These are phyloP conservation scores for Solea solea DNA, from an alignment of 2,113 vertebrate genomes.

Conservation along the genomic window DNA sequence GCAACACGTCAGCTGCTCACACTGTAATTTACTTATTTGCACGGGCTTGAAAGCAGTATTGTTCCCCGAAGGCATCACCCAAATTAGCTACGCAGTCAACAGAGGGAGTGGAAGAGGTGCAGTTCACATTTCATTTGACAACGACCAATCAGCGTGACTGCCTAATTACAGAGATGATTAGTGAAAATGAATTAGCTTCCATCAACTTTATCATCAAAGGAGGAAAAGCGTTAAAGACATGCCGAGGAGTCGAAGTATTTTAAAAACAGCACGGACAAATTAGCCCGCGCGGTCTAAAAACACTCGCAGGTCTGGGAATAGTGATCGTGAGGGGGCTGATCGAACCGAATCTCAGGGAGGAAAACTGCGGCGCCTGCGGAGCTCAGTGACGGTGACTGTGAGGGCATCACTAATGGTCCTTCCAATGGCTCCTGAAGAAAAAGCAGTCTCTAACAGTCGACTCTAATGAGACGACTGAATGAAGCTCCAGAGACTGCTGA, in stretches of 20 bases:
- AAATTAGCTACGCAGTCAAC: conserved; percentile 54
- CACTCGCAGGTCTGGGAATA: conserved; percentile 34
- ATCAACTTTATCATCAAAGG: conserved; percentile 60
- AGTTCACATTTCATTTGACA: conserved; percentile 56
- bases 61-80: conserved; percentile 55
- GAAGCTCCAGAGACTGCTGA: conserved; percentile 70
- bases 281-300: conserved; percentile 26
- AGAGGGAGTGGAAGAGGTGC: conserved; percentile 40
- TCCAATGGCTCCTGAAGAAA: conserved; percentile 57
- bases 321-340: conserved; percentile 28
- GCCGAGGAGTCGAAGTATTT: conserved; percentile 34
- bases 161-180: conserved; percentile 73
- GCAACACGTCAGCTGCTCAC: conserved; percentile 47
- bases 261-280: conserved; percentile 45
- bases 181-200: conserved; percentile 67
- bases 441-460: conserved; percentile 57
- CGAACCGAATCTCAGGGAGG: conserved; percentile 40
- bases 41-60: conserved; percentile 54
- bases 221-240: conserved; percentile 53
- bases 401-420: conserved; percentile 73
- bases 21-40: conserved; percentile 66
- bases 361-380: conserved; percentile 42
- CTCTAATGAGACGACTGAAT: conserved; percentile 76
- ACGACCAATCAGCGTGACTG: conserved; percentile 63
- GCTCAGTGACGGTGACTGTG: conserved; percentile 51